phyloP scores from a whole-genome alignment of 2,797 vertebrate genomes.

The Gymnopithys bicolor region DNA sequence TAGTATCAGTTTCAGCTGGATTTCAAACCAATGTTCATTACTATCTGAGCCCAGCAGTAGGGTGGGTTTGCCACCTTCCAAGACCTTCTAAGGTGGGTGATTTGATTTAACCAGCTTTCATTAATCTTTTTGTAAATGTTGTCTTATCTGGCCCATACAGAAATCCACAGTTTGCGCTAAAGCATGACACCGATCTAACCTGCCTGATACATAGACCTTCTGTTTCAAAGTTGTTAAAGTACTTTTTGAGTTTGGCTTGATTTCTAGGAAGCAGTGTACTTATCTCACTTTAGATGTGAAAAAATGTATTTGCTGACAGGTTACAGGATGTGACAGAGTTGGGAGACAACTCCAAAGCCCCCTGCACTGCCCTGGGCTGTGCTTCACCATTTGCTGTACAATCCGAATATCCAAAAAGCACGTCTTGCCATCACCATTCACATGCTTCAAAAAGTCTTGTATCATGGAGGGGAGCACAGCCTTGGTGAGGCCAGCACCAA shows the following conservation, averaged over 20 bases:
- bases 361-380: not conserved
- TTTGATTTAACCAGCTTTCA: not conserved
- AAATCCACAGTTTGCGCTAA: not conserved
- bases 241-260: not conserved
- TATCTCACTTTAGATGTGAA: not conserved
- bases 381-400: not conserved
- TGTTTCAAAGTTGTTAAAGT: not conserved
- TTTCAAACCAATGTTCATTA: not conserved
- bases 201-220: not conserved
- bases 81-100: not conserved
- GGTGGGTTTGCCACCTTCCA: not conserved
- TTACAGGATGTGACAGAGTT: not conserved
- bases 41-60: not conserved
- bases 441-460: not conserved
- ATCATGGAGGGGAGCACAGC: accelerated
- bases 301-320: not conserved
- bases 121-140: not conserved
- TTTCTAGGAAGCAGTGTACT: not conserved
- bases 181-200: not conserved
- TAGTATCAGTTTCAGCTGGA: not conserved
- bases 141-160: not conserved
- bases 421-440: not conserved
- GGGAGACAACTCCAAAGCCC: not conserved
- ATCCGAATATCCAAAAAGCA: accelerated
- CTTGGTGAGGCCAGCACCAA: not conserved